These are phyloP conservation scores for Megathymus violae DNA, from an alignment of 1,140 invertebrate genomes.

Conservation along the genomic window DNA sequence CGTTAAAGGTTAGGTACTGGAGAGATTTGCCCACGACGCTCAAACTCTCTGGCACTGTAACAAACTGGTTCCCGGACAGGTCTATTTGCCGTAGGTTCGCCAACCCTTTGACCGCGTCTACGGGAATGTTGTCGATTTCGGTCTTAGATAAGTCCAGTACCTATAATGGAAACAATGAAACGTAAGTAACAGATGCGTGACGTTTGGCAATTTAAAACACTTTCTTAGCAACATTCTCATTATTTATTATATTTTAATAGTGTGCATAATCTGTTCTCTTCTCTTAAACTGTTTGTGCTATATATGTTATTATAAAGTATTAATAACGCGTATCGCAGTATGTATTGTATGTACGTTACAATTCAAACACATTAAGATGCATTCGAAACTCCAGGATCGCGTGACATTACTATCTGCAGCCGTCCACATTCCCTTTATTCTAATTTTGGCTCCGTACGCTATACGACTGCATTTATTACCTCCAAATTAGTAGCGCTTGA, in stretches of 20 bases:
- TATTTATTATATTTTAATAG: no score
- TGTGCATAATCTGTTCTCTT: no score
- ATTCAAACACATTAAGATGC: constrained; percentile 4
- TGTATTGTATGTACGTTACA: background rate
- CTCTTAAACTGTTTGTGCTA: no score
- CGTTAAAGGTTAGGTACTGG: constrained; percentile 83
- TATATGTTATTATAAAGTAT: no score
- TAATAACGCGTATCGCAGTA: no score
- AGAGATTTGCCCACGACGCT: constrained; percentile 79
- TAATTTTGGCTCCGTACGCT: constrained; percentile 32
- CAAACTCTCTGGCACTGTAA: constrained; percentile 83
- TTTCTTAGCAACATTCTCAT: no score
- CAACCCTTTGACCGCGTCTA: constrained; percentile 74
- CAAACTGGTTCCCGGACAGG: constrained; percentile 84
- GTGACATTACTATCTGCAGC: constrained; percentile 29
- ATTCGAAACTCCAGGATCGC: constrained; percentile 31
- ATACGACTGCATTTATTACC: constrained; percentile 61
- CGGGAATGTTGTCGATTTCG: constrained; percentile 80
- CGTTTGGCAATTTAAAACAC: no score
- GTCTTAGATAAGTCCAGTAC: constrained; percentile 85
- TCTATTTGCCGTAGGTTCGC: constrained; percentile 81
- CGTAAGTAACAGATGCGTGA: no score
- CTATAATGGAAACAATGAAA: constrained; percentile 66
- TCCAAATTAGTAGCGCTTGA: constrained; percentile 85
- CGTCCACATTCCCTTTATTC: constrained; percentile 32